These are phyloP conservation scores for Leucoma salicis DNA, from an alignment of 2,888 invertebrate genomes.

Conservation along the genomic window DNA sequence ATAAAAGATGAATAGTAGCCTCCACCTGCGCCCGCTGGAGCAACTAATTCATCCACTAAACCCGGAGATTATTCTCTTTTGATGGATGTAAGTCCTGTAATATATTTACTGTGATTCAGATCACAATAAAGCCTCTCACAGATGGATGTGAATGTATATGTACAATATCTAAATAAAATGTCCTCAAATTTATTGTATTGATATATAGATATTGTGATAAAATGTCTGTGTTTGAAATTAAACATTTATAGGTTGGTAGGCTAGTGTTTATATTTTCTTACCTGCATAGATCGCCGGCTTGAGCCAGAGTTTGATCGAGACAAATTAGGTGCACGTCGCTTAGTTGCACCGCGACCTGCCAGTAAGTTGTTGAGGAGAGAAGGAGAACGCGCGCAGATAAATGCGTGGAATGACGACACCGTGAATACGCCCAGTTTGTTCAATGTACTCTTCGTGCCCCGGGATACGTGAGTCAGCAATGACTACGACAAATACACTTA, in stretches of 20 bases:
- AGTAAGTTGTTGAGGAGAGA: slow-evolving; percentile 95
- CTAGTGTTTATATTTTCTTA: slow-evolving; percentile 38
- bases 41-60: slow-evolving; percentile 5
- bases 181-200: neutral
- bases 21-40: slow-evolving; percentile 1
- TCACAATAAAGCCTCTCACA: neutral
- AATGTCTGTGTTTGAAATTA: no score
- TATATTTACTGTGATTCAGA: neutral
- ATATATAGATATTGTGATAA: no score
- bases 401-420: slow-evolving; percentile 98
- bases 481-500: slow-evolving; percentile 85
- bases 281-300: slow-evolving; percentile 93
- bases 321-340: slow-evolving; percentile 93
- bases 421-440: slow-evolving; percentile 98
- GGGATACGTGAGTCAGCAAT: slow-evolving; percentile 95
- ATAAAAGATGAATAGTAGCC: slow-evolving; percentile 1
- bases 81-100: neutral
- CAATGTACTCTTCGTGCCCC: slow-evolving; percentile 95
- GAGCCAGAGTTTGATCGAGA: slow-evolving; percentile 95
- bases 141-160: neutral
- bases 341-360: slow-evolving; percentile 94
- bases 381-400: slow-evolving; percentile 97
- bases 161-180: neutral
- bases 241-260: no score
- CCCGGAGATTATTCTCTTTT: slow-evolving; percentile 4